Conservation (phyloP, 2,113 vertebrate genomes). For the Genyomyrus donnyi region DNA sequence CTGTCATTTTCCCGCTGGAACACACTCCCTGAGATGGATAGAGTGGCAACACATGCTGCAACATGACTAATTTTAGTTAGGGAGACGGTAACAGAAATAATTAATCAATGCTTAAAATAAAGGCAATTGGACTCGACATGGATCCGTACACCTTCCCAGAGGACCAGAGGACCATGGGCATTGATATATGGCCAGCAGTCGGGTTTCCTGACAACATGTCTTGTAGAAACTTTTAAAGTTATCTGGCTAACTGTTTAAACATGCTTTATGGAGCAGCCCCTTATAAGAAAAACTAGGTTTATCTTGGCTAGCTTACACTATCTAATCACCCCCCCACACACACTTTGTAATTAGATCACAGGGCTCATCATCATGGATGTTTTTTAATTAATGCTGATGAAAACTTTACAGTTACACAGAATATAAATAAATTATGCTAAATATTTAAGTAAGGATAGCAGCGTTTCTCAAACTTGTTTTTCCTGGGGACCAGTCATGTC, state of each 20-base stretch:
- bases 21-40: neutral
- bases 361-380: neutral
- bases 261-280: neutral
- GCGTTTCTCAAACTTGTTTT: no score
- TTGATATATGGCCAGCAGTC: neutral
- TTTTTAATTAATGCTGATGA: neutral
- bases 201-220: neutral
- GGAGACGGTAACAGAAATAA: neutral
- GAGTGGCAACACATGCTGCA: neutral
- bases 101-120: neutral
- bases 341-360: neutral
- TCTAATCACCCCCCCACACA: neutral
- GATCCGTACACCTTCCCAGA: neutral
- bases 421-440: no score
- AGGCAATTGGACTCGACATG: neutral
- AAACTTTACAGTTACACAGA: neutral
- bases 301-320: neutral
- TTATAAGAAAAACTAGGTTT: neutral
- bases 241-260: neutral
- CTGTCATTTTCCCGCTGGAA: neutral
- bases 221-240: neutral
- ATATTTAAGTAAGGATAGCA: neutral
- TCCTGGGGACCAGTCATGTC: no score
- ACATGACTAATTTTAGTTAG: neutral
- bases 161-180: neutral